Evolutionary conservation across 2,113 vertebrate genomes (phyloP).

Genomic region (Chitala chitala): DNA sequence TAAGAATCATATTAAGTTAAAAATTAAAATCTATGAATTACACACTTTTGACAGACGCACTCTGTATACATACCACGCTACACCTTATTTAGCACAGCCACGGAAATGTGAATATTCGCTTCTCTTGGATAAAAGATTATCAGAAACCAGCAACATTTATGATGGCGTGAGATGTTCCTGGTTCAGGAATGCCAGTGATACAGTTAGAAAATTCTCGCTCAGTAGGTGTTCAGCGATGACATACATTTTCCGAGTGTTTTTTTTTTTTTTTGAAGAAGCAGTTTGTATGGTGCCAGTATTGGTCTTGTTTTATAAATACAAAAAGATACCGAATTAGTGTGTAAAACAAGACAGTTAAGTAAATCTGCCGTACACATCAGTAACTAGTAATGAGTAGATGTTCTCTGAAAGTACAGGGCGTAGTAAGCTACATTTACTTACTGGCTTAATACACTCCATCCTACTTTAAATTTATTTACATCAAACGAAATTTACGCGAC

Average conservation of each 20-base stretch:
- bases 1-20: constrained; percentile 1
- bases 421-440: neutral
- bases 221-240: neutral
- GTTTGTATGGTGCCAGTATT: too few species aligned
- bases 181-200: neutral
- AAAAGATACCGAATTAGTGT: neutral
- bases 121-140: neutral
- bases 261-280: too few species aligned
- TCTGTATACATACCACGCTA: neutral
- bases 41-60: neutral
- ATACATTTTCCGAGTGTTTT: too few species aligned
- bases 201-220: neutral
- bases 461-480: neutral
- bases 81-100: neutral
- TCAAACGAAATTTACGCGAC: too few species aligned
- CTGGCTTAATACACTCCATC: neutral
- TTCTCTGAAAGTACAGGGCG: constrained; percentile 1
- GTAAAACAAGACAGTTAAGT: neutral
- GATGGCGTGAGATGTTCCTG: neutral
- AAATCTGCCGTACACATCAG: neutral
- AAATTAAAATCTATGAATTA: neutral
- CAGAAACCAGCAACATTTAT: neutral
- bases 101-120: neutral
- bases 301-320: neutral
- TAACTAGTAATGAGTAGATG: neutral